Evolutionary conservation across 2,888 invertebrate genomes (phyloP).

Genomic region (Phyllotreta striolata): DNA sequence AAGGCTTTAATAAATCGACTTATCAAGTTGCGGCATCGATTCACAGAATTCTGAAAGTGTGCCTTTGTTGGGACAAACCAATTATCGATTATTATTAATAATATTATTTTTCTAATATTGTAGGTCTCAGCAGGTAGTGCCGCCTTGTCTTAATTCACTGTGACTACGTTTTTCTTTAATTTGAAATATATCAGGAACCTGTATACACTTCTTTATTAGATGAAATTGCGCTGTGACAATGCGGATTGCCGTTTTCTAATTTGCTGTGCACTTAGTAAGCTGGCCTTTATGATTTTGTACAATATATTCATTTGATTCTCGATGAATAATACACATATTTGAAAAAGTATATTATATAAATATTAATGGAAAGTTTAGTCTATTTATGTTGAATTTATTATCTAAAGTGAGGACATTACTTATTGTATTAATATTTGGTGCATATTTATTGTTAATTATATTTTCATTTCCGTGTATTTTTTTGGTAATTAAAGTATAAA

Average conservation of each 20-base stretch:
- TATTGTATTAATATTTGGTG: constrained; percentile 35
- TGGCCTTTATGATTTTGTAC: constrained; percentile 36
- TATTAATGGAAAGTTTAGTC: constrained; percentile 32
- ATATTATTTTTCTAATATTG: constrained; percentile 33
- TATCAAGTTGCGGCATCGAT: no score
- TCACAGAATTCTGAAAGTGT: no score
- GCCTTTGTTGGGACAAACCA: neutral
- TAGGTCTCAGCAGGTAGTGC: constrained; percentile 50
- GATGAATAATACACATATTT: constrained; percentile 33
- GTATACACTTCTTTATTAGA: constrained; percentile 29
- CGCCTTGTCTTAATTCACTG: constrained; percentile 42
- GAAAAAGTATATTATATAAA: constrained; percentile 34
- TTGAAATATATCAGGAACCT: constrained; percentile 34
- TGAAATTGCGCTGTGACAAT: constrained; percentile 37
- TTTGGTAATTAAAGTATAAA: constrained; percentile 38
- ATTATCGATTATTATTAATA: no score
- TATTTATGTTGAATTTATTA: constrained; percentile 36
- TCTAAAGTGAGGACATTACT: constrained; percentile 25
- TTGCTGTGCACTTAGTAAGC: constrained; percentile 42
- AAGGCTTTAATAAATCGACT: no score
- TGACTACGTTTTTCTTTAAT: constrained; percentile 42
- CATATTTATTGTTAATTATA: constrained; percentile 40
- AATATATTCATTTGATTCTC: constrained; percentile 32
- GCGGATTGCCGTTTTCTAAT: constrained; percentile 34
- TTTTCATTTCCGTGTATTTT: constrained; percentile 35